Conservation (phyloP, 2,888 invertebrate species). For the Apotomis turbidana region DNA sequence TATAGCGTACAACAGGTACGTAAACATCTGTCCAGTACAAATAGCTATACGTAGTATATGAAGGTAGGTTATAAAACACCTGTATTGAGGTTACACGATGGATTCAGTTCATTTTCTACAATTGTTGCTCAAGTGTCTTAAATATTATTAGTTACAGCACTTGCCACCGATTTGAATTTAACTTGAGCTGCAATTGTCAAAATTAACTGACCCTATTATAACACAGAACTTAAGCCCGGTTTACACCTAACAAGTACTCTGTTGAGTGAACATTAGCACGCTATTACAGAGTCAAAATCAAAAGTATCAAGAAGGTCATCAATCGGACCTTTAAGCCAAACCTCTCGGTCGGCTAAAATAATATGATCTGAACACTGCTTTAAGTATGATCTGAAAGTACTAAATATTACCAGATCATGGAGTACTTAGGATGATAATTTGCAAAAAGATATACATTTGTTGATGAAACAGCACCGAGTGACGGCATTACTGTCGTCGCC, state of each 20-base stretch:
- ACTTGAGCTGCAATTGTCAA: constrained; percentile 10
- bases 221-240: not conserved
- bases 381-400: too few relatives aligned
- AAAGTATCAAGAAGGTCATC: too few relatives aligned
- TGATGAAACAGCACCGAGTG: too few relatives aligned
- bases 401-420: too few relatives aligned
- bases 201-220: not conserved
- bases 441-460: too few relatives aligned
- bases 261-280: too few relatives aligned
- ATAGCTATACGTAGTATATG: constrained; percentile 39
- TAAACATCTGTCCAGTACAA: constrained; percentile 57
- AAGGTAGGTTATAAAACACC: constrained; percentile 28
- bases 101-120: not conserved
- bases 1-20: constrained; percentile 70
- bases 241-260: not conserved
- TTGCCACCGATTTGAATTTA: not conserved
- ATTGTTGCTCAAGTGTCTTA: not conserved
- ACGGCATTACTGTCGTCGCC: too few relatives aligned
- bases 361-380: too few relatives aligned
- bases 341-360: too few relatives aligned
- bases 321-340: too few relatives aligned
- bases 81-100: constrained; percentile 16
- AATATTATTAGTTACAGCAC: not conserved
- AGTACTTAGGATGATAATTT: too few relatives aligned
- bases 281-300: too few relatives aligned